Conservation (phyloP, 2,113 vertebrate species). For the Oreochromis aureus region DNA sequence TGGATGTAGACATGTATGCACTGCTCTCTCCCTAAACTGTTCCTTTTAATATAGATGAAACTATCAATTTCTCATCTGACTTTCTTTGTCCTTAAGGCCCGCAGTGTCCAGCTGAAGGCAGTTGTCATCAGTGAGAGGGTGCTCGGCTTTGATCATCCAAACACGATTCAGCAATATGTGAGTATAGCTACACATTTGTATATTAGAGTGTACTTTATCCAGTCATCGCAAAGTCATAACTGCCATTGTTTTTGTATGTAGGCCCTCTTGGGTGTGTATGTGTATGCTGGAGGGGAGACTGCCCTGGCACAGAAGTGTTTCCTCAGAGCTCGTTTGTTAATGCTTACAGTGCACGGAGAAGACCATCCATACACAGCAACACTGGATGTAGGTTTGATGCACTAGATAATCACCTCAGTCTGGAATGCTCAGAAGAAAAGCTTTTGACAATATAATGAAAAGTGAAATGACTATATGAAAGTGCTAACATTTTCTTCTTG, state of each 20-base stretch:
- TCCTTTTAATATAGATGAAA: not conserved
- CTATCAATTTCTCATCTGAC: not conserved
- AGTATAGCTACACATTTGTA: conserved; percentile 12
- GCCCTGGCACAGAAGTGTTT: conserved; percentile 73
- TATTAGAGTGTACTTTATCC: not conserved
- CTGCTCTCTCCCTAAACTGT: not conserved
- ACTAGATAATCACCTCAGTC: not conserved
- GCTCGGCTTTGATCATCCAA: conserved; percentile 77
- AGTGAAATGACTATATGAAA: not conserved
- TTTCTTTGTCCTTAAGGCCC: conserved; percentile 62
- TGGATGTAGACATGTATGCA: not conserved
- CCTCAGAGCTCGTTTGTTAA: conserved; percentile 73
- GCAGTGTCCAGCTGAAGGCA: conserved; percentile 74
- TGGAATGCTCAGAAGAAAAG: not conserved
- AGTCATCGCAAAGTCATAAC: not conserved
- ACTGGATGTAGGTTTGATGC: conserved; percentile 68
- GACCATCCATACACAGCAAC: conserved; percentile 76
- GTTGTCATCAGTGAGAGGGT: conserved; percentile 79
- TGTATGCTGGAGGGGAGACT: conserved; percentile 72
- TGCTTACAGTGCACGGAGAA: conserved; percentile 72
- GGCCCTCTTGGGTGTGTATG: conserved; percentile 72
- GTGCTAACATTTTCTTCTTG: not conserved
- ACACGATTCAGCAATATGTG: conserved; percentile 80
- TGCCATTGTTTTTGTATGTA: not conserved
- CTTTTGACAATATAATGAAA: not conserved